Conservation (phyloP, 1,140 invertebrate species). For the Drosophila triauraria region DNA sequence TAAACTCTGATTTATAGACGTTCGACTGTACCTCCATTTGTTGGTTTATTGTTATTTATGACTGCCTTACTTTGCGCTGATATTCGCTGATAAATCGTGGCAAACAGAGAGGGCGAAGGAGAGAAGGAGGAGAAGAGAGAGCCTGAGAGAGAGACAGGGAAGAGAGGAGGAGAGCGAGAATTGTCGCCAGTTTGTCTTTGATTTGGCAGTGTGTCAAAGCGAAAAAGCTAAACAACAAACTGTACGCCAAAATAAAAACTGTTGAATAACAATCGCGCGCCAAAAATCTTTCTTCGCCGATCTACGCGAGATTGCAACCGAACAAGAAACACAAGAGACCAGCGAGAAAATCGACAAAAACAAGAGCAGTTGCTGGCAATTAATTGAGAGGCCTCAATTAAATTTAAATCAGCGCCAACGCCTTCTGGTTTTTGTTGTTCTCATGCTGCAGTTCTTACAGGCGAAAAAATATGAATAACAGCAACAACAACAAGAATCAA, state of each 20-base stretch:
- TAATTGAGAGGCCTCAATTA: conserved; percentile 78
- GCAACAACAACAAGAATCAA: conserved; percentile 43
- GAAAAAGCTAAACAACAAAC: conserved; percentile 49
- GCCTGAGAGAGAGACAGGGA: conserved; percentile 1
- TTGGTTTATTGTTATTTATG: conserved; percentile 35
- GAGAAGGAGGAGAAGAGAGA: background rate
- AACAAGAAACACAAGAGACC: conserved; percentile 11
- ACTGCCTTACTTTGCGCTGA: conserved; percentile 18
- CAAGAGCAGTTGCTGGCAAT: conserved; percentile 59
- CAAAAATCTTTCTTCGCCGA: conserved; percentile 50
- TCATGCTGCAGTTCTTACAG: conserved; percentile 27
- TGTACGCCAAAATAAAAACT: conserved; percentile 46
- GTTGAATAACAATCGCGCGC: conserved; percentile 74
- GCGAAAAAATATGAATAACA: conserved; percentile 20
- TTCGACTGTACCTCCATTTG: conserved; percentile 26
- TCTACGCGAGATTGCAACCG: conserved; percentile 24
- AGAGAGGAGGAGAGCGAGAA: background rate
- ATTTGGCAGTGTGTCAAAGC: conserved; percentile 54
- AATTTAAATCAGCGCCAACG: conserved; percentile 77
- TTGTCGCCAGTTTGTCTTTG: conserved; percentile 59
- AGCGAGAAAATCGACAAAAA: conserved; percentile 17
- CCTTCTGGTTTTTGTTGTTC: conserved; percentile 39
- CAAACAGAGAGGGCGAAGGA: background rate
- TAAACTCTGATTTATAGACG: conserved; percentile 9
- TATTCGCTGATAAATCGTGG: conserved; percentile 37